Evolutionary conservation across 2,797 vertebrate species (phyloP), one percentile per base, ranked within the genome.

Genomic region (Pogonophryne albipinna): DNA sequence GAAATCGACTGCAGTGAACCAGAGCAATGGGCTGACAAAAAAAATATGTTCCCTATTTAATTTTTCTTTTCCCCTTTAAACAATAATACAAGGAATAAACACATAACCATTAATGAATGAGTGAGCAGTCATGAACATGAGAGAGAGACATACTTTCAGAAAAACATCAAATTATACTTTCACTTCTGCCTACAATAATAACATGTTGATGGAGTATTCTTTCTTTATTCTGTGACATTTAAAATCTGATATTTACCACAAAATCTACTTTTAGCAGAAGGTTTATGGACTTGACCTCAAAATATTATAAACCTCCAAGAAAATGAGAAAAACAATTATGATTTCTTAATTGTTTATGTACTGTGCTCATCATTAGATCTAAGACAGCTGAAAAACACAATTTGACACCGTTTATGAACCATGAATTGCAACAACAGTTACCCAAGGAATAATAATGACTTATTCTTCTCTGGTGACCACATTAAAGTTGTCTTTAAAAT

Each of bases 371-470:
- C 68, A 72, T 72, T 71, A 82, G 52, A 55, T 80, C 60, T n/a
- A 38, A 62, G 50, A 77, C 23, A 41, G 20, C 67, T 45, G 23
- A 86, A 72, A 27, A 67, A 70, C 56, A 79, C 51, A 52, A 64
- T 81, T 60, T 73, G 78, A 76, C 23, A 70, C 47, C 66, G 47
- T 79, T 89, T 77, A 84, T 85, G 80, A 85, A 73, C 77, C 70
- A 61, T 87, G 71, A 80, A 82, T 72, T 27, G 16, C 50, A 80
- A 83, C 20, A 56, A 53, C 55, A 63, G 56, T 74, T 69, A 6
- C 38, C 52, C 34, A 38, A 38, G 66, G 52, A 83, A 62, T 81
- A 41, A 84, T 76, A 67, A 86, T 75, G 52, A 65, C 74, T 74
- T 80, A 50, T 76, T 86, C 59, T 72, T 74, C 87, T 80, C 27